Percentiles rank a stretch among this genome's conserved stretches.
phyloP scores from a whole-genome alignment of 2,113 vertebrate genomes.

The Illadopsis cleaveri region DNA sequence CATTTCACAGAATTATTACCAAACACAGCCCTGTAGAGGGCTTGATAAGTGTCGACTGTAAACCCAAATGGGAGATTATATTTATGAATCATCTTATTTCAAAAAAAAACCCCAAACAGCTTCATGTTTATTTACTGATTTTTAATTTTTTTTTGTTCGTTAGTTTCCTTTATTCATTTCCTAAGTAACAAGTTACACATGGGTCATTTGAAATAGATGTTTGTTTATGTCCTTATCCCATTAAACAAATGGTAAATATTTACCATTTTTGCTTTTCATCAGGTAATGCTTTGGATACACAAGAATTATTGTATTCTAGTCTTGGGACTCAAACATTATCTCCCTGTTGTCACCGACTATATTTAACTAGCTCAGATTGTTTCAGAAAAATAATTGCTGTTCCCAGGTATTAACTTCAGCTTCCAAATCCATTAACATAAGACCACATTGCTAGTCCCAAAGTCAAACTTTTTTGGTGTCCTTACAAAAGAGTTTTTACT shows the following conservation, averaged over 20 bases:
- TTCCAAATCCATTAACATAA: background rate
- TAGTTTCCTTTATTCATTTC: background rate
- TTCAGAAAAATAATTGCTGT: constrained; percentile 23
- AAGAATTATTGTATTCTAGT: background rate
- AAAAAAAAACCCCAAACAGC: background rate
- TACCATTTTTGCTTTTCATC: background rate
- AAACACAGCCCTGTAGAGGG: rapidly evolving
- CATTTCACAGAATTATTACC: background rate
- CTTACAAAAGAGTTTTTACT: background rate
- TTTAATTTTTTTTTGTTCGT: background rate
- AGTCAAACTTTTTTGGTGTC: background rate
- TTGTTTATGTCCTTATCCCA: background rate
- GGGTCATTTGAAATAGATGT: background rate
- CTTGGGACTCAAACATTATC: background rate
- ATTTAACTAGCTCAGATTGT: background rate
- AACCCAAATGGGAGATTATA: background rate
- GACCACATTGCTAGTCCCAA: background rate
- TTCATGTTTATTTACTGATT: background rate
- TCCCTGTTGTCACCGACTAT: background rate
- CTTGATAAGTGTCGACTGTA: background rate
- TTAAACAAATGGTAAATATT: constrained; percentile 35
- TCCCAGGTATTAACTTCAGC: background rate
- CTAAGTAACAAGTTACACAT: background rate
- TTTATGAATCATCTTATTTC: background rate
- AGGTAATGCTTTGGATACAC: constrained; percentile 32